Base-by-base conservation (phyloP, 1,140 invertebrate genomes). In the Zaprionus tsacasi region DNA sequence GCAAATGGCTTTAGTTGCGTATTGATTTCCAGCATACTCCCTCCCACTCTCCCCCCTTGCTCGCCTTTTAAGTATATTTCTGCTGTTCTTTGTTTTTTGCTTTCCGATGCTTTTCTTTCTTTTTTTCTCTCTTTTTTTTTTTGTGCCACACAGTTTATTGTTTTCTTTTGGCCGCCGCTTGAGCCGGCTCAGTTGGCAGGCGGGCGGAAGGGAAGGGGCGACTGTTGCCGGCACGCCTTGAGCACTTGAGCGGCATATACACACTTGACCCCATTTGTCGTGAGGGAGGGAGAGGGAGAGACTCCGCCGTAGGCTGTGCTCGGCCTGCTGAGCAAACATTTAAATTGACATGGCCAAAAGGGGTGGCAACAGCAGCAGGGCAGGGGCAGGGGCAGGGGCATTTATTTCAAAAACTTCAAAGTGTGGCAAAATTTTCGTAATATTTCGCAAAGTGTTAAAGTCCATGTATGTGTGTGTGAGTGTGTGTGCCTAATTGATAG, bases 231-330 rank as follows among this genome's bases (percentile, higher is more conserved):
- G 78, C 63, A 30, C 27, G 77, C 81, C 80, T 82, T 67, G 76
- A 82, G 60, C 71, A 76, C 85, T 87, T 74, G 77, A 87, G 80
- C 59, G 70, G 56, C 81, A 80, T 88, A 88, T 73, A 87, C 77
- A 88, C 80, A 80, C 83, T 87, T 87, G 83, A 87, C 83, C 83
- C 77, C 85, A 69, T 87, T 87, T 45, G 70, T 33, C 43, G 48
- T 40, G 59, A 77, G 78, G 21, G 21, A 21, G 21, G 2, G 21
- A 21, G 21, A 21, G 21, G 2, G 48, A 48, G 59, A 77, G 78
- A 79, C 72, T 87, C 76, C 77, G 76, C 82, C 82, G 82, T 87
- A 78, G 82, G 79, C 58, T 33, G 40, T 25, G 40, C 15, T 7
- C 64, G 68, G 52, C 15, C 57, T 36, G 52, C 36, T 55, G 30